Conservation (phyloP, 2,113 vertebrate genomes). For the Pseudolaguvia tuberculata region DNA sequence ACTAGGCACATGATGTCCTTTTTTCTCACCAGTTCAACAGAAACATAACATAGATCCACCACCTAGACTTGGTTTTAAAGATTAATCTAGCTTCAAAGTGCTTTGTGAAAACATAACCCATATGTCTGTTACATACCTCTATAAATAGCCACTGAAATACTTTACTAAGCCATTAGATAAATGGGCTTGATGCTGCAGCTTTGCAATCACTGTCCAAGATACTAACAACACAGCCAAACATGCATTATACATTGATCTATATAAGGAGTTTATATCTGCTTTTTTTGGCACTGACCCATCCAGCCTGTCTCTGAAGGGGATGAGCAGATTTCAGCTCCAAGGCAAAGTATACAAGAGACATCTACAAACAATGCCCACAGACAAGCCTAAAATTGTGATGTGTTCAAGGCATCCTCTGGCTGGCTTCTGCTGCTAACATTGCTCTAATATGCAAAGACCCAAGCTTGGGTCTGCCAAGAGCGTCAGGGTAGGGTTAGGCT, state of each 20-base stretch:
- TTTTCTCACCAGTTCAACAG: background rate
- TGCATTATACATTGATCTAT: too few relatives aligned
- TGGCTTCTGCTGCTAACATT: background rate
- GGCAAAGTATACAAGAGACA: constrained; percentile 22
- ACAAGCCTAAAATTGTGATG: constrained; percentile 14
- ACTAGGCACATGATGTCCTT: background rate
- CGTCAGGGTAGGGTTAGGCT: background rate
- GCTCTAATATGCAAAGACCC: constrained; percentile 33
- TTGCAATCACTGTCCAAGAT: constrained; percentile 5
- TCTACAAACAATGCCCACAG: background rate
- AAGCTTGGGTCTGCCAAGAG: constrained; percentile 42
- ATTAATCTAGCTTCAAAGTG: constrained; percentile 50
- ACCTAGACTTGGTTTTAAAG: constrained; percentile 52
- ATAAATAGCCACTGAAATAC: constrained; percentile 47
- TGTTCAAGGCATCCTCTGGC: background rate
- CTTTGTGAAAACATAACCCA: constrained; percentile 50
- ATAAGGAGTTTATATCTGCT: too few relatives aligned
- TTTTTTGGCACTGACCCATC: background rate
- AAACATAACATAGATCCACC: background rate
- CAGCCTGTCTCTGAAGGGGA: background rate
- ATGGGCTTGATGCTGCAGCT: constrained; percentile 9
- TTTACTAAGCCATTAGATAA: constrained; percentile 40
- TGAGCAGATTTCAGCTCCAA: background rate
- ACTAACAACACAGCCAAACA: constrained; percentile 19
- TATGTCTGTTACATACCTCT: constrained; percentile 49